Conservation (phyloP, 2,113 vertebrate species). For the Rhabdomys dilectus region DNA sequence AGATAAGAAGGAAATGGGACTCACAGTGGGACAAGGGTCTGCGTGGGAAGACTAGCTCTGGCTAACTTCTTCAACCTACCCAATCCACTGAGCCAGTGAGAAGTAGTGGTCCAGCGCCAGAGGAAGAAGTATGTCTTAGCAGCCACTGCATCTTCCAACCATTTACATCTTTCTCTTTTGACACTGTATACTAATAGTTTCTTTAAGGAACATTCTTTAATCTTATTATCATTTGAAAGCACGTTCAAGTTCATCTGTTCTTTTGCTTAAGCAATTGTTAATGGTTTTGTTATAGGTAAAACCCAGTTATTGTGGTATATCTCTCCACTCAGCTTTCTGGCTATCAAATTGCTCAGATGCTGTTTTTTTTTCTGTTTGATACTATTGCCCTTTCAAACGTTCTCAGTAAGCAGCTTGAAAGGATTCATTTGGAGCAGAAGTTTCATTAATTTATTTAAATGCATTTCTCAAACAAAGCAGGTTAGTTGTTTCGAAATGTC, state of each 20-base stretch:
- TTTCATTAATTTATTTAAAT: constrained; percentile 87
- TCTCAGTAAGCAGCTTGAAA: constrained; percentile 78
- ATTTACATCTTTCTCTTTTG: constrained; percentile 83
- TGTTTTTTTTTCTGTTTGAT: constrained; percentile 81
- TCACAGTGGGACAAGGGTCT: constrained; percentile 45
- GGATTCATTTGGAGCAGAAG: constrained; percentile 73
- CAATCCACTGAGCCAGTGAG: neutral
- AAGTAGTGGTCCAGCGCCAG: neutral
- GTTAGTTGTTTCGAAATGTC: constrained; percentile 86
- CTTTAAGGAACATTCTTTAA: constrained; percentile 84
- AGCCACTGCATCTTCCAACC: constrained; percentile 77
- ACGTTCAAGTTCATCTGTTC: constrained; percentile 84
- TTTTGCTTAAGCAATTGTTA: constrained; percentile 84
- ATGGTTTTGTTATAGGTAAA: constrained; percentile 82
- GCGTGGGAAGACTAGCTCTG: neutral
- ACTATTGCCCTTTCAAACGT: constrained; percentile 85
- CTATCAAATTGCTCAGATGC: constrained; percentile 79
- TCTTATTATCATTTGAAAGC: constrained; percentile 87
- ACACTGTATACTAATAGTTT: constrained; percentile 83
- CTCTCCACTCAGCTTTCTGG: constrained; percentile 74
- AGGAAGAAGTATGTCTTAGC: constrained; percentile 76
- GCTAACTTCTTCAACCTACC: constrained; percentile 63
- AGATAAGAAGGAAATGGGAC: constrained; percentile 44
- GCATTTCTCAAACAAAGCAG: constrained; percentile 84
- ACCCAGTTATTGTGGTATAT: constrained; percentile 78